Conservation (phyloP, 2,113 vertebrate species). For the Suricata suricatta region DNA sequence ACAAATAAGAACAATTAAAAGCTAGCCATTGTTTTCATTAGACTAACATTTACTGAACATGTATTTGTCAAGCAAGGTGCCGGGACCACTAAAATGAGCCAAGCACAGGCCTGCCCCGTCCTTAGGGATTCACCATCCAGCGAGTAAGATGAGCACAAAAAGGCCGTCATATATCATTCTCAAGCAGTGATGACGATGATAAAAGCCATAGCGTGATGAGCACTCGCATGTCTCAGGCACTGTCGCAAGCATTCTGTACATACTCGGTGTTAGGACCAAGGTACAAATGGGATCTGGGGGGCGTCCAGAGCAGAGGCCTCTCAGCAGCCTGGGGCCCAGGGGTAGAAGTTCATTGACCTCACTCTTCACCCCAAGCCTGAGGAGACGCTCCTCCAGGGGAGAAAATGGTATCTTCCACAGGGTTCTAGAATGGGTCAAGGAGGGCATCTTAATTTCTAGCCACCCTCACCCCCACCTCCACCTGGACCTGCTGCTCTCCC, state of each 20-base stretch:
- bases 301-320: neutral
- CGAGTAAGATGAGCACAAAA: neutral
- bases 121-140: fast-evolving
- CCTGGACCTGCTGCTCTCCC: neutral
- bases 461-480: neutral
- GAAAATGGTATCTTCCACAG: neutral
- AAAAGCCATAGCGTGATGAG: fast-evolving
- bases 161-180: fast-evolving
- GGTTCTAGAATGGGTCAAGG: neutral
- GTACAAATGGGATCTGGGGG: fast-evolving
- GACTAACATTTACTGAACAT: neutral
- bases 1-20: neutral
- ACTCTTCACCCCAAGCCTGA: neutral
- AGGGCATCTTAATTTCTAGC: neutral
- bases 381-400: neutral
- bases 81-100: neutral
- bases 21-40: neutral
- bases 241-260: neutral
- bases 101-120: too few species aligned
- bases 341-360: neutral
- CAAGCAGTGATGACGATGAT: fast-evolving
- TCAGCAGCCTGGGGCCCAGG: neutral
- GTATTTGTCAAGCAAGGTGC: neutral
- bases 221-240: fast-evolving
- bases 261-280: neutral